Percentiles rank a stretch among this genome's conserved stretches.
These are phyloP conservation scores for Epinotia brunnichana DNA, from an alignment of 2,888 invertebrate genomes.

Conservation along the genomic window DNA sequence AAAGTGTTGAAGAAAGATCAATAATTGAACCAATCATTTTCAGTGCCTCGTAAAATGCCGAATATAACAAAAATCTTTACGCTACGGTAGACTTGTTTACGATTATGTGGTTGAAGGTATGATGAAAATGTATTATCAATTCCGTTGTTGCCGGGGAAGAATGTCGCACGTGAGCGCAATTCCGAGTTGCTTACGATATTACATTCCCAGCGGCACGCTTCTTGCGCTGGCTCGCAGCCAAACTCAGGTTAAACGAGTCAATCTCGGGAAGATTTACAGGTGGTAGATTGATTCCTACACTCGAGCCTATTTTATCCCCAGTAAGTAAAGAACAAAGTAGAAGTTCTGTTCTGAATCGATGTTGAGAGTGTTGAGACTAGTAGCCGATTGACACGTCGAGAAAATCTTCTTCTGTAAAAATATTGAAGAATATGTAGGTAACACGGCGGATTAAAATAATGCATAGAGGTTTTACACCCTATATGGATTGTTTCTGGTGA, in stretches of 20 bases:
- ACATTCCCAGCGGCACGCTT: neutral
- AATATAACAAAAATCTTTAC: neutral
- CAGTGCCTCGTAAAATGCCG: neutral
- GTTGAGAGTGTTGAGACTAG: no score
- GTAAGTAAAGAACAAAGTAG: neutral
- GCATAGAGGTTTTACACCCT: no score
- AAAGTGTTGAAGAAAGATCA: neutral
- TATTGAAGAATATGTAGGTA: no score
- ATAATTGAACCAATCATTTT: neutral
- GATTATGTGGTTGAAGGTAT: slow-evolving; percentile 2
- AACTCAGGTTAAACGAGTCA: slow-evolving; percentile 22
- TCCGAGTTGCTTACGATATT: neutral
- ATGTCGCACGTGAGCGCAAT: neutral
- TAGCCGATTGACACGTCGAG: neutral
- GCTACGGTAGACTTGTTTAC: neutral
- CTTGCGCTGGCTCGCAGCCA: slow-evolving; percentile 5
- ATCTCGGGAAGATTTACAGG: slow-evolving; percentile 27
- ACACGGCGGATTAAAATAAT: no score
- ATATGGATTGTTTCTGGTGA: no score
- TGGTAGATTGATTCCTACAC: slow-evolving; percentile 24
- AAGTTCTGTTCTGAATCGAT: neutral
- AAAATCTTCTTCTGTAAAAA: no score
- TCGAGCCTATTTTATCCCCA: neutral
- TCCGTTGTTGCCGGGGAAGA: neutral
- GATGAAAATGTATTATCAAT: slow-evolving; percentile 12